Conservation (phyloP, 2,113 vertebrate genomes). For the Corydoras sp. region DNA sequence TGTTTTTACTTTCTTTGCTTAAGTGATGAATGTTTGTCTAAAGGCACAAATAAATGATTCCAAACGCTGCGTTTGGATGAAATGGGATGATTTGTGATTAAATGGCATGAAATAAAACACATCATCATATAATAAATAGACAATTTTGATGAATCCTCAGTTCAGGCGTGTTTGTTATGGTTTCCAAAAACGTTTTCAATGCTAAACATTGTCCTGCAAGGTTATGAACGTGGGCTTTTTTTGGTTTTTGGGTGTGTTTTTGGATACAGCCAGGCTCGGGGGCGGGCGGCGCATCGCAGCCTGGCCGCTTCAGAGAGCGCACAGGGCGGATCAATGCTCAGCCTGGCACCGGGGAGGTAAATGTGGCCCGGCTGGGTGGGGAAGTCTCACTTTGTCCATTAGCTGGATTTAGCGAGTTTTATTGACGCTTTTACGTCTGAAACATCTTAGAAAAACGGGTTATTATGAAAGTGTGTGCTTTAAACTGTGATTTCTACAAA, state of each 20-base stretch:
- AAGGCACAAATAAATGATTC: too few species aligned
- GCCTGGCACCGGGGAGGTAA: conserved; percentile 20
- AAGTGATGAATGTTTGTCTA: too few species aligned
- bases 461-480: too few species aligned
- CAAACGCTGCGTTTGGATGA: too few species aligned
- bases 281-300: conserved; percentile 3
- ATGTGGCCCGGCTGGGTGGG: conserved; percentile 26
- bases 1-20: too few species aligned
- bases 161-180: too few species aligned
- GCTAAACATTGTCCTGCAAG: not conserved
- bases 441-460: not conserved
- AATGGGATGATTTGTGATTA: too few species aligned
- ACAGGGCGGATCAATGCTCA: not conserved
- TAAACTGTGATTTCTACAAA: not conserved
- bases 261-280: conserved; percentile 33
- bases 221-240: not conserved
- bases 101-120: too few species aligned
- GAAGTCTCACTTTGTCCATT: not conserved
- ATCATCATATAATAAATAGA: too few species aligned
- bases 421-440: not conserved
- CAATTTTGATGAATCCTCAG: too few species aligned
- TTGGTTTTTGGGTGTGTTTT: conserved; percentile 47
- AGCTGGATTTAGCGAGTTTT: not conserved
- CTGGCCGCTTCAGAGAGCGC: not conserved
- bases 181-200: too few species aligned